These are phyloP conservation scores for Nyctereutes procyonoides DNA, from an alignment of 2,113 vertebrate species.

Conservation along the genomic window DNA sequence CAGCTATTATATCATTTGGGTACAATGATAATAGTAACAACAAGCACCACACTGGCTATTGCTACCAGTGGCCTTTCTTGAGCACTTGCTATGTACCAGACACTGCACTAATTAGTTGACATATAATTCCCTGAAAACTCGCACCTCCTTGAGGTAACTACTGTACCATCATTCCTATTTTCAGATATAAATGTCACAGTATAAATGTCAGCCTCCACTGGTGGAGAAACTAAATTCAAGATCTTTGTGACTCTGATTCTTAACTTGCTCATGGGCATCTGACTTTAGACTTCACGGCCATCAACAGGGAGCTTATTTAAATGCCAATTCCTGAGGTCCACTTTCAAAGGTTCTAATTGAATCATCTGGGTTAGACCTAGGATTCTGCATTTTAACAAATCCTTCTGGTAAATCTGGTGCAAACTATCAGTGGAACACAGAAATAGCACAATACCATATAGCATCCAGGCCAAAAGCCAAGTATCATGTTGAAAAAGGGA, in stretches of 20 bases:
- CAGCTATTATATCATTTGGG: not conserved
- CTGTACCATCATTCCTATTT: not conserved
- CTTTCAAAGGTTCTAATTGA: not conserved
- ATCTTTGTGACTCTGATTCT: not conserved
- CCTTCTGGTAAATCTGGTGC: not conserved
- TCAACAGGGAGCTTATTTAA: not conserved
- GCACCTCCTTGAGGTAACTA: not conserved
- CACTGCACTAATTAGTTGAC: not conserved
- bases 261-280: not conserved
- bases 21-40: not conserved
- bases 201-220: not conserved
- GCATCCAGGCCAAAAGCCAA: not conserved
- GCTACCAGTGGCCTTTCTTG: not conserved
- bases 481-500: not conserved
- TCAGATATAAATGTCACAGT: not conserved
- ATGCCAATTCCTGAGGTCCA: not conserved
- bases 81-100: not conserved
- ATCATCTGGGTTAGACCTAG: not conserved
- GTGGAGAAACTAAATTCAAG: not conserved
- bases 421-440: not conserved
- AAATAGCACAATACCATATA: not conserved
- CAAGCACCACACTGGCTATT: not conserved
- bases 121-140: not conserved
- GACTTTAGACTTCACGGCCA: not conserved
- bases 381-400: not conserved